These are phyloP conservation scores for Nomada ferruginata DNA, from an alignment of 2,888 invertebrate genomes.

Conservation along the genomic window DNA sequence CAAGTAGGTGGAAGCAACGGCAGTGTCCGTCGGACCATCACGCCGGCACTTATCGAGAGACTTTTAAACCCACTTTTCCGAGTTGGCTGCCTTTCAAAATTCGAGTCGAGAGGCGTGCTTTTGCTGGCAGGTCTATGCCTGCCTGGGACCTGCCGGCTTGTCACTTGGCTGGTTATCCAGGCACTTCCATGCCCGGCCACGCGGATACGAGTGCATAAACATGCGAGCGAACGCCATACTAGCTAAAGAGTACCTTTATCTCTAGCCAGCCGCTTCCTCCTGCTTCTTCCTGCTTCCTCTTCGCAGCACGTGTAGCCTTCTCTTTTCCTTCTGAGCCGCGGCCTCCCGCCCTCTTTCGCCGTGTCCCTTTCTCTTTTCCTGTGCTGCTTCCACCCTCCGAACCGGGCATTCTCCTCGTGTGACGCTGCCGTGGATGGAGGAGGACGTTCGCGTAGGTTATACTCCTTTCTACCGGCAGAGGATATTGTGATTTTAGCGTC, in stretches of 20 bases:
- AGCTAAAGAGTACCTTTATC: constrained; percentile 83
- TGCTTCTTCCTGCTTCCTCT: constrained; percentile 37
- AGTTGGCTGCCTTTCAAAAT: constrained; percentile 84
- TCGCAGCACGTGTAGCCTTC: constrained; percentile 41
- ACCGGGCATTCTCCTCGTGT: constrained; percentile 74
- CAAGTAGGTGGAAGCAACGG: constrained; percentile 47
- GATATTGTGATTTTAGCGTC: constrained; percentile 85
- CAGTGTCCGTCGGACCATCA: constrained; percentile 66
- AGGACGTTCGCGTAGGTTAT: constrained; percentile 80
- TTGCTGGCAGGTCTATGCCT: constrained; percentile 70
- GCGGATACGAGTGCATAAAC: constrained; percentile 84
- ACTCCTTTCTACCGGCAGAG: constrained; percentile 82
- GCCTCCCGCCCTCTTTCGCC: constrained; percentile 41
- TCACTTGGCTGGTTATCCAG: constrained; percentile 84
- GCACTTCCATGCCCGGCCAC: constrained; percentile 83
- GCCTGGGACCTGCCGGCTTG: constrained; percentile 78
- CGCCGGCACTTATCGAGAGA: constrained; percentile 82
- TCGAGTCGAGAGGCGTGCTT: constrained; percentile 75
- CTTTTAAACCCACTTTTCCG: constrained; percentile 83
- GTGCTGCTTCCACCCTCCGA: constrained; percentile 62
- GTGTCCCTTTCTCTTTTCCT: constrained; percentile 51
- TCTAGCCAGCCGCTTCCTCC: constrained; percentile 80
- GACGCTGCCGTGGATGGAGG: constrained; percentile 70
- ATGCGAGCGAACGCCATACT: constrained; percentile 82
- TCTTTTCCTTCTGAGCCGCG: constrained; percentile 59